Evolutionary conservation across 2,113 vertebrate genomes (phyloP).

Genomic region (Plestiodon gilberti): DNA sequence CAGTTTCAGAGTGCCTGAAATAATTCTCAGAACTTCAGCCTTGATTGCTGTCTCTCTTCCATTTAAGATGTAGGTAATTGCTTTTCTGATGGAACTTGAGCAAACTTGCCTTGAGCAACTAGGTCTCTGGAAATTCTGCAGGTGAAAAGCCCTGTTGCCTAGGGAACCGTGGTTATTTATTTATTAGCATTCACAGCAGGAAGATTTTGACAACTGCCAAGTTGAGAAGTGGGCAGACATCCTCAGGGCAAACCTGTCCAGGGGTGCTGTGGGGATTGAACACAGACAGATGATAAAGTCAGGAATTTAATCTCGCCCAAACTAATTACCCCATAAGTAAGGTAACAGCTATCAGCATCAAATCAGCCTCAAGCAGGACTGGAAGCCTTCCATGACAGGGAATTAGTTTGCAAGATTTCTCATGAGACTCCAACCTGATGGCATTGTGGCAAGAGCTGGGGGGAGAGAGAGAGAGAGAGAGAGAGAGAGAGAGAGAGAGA

Average conservation of each 20-base stretch:
- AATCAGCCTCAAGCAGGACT: not conserved
- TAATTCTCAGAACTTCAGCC: not conserved
- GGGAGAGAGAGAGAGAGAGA: too few relatives aligned
- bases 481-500: too few relatives aligned
- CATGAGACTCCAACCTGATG: not conserved
- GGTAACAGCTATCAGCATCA: not conserved
- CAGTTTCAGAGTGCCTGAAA: constrained; percentile 6
- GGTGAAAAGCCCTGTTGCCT: not conserved
- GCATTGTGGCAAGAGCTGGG: not conserved
- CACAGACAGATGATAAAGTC: constrained; percentile 3
- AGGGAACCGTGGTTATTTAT: constrained; percentile 7
- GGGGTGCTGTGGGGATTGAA: not conserved
- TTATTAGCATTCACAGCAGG: not conserved
- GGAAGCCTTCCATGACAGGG: not conserved
- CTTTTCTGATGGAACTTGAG: not conserved
- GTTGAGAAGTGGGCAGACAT: not conserved
- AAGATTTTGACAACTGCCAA: not conserved
- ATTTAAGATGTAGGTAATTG: not conserved
- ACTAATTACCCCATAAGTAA: not conserved
- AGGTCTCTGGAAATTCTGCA: not conserved
- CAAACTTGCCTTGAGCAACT: not conserved
- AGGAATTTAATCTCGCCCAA: not conserved
- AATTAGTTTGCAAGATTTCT: constrained; percentile 1
- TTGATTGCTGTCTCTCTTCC: not conserved
- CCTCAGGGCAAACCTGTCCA: not conserved